Evolutionary conservation across 2,888 invertebrate genomes (phyloP).

Genomic region (Hartigia nigra): DNA sequence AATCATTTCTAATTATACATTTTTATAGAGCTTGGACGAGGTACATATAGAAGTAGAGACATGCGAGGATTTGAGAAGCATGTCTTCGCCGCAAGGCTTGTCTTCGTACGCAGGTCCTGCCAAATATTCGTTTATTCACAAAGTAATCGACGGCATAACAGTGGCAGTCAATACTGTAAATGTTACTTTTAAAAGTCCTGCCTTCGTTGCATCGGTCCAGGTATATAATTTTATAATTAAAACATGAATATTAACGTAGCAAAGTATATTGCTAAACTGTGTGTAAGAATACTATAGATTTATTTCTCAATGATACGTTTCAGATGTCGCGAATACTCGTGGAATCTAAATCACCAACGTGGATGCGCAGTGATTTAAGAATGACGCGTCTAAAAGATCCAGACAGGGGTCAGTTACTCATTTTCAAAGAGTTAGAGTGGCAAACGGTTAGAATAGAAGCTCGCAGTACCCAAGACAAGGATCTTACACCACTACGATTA

Average conservation of each 20-base stretch:
- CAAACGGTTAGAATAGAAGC: slow-evolving; percentile 97
- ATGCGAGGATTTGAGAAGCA: slow-evolving; percentile 83
- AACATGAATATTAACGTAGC: neutral
- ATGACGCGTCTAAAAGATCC: slow-evolving; percentile 93
- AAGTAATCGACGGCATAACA: slow-evolving; percentile 98
- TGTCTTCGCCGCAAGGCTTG: slow-evolving; percentile 70
- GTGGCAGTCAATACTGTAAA: slow-evolving; percentile 94
- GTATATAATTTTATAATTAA: slow-evolving; percentile 69
- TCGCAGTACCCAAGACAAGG: slow-evolving; percentile 80
- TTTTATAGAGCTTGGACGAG: slow-evolving; percentile 87
- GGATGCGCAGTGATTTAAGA: slow-evolving; percentile 87
- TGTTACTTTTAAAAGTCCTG: slow-evolving; percentile 93
- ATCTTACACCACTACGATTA: slow-evolving; percentile 88
- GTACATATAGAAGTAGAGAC: slow-evolving; percentile 94
- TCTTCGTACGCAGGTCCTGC: slow-evolving; percentile 71
- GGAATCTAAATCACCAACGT: slow-evolving; percentile 93
- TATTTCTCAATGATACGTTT: slow-evolving; percentile 35
- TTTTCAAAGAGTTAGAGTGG: slow-evolving; percentile 98
- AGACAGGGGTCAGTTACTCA: slow-evolving; percentile 87
- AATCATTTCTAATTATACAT: slow-evolving; percentile 26
- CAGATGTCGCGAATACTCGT: slow-evolving; percentile 93
- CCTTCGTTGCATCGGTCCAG: slow-evolving; percentile 96
- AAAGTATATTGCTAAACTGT: neutral
- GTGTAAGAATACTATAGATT: neutral
- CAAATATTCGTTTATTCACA: slow-evolving; percentile 88